phyloP scores from a whole-genome alignment of 2,797 vertebrate species.

The Channallabes apus region DNA sequence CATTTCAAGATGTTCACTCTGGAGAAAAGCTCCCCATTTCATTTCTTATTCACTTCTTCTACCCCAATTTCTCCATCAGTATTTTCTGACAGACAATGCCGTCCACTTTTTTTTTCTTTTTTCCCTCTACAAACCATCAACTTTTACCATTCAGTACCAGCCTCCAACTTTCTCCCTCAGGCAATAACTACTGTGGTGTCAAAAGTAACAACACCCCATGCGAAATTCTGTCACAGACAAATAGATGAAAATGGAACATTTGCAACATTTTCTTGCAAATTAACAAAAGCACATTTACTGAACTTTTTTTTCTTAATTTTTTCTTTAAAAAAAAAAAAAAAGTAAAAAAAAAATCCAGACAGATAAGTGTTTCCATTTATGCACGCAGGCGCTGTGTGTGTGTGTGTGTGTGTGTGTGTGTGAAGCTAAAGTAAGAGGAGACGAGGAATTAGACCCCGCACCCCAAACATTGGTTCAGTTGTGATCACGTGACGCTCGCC shows the following conservation, averaged over 20 bases:
- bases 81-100: slow-evolving; percentile 28
- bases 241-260: neutral
- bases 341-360: too few species aligned
- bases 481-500: too few species aligned
- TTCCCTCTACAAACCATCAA: slow-evolving; percentile 46
- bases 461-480: too few species aligned
- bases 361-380: too few species aligned
- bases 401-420: too few species aligned
- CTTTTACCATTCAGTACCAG: slow-evolving; percentile 60
- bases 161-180: slow-evolving; percentile 1
- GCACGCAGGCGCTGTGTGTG: too few species aligned
- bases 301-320: neutral
- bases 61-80: slow-evolving; percentile 35
- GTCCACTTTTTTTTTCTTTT: neutral
- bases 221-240: neutral
- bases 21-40: slow-evolving; percentile 66
- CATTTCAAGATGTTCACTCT: slow-evolving; percentile 62
- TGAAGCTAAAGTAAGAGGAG: too few species aligned
- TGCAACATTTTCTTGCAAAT: neutral
- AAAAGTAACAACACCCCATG: slow-evolving; percentile 9
- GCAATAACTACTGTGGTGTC: slow-evolving; percentile 3
- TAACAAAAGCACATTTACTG: slow-evolving; percentile 1
- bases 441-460: too few species aligned
- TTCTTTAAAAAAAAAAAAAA: too few species aligned
- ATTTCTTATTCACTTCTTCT: slow-evolving; percentile 36